Evolutionary conservation across 2,888 invertebrate species (phyloP), one percentile per base, ranked within the genome.

Genomic region (Caenorhabditis sp.): DNA sequence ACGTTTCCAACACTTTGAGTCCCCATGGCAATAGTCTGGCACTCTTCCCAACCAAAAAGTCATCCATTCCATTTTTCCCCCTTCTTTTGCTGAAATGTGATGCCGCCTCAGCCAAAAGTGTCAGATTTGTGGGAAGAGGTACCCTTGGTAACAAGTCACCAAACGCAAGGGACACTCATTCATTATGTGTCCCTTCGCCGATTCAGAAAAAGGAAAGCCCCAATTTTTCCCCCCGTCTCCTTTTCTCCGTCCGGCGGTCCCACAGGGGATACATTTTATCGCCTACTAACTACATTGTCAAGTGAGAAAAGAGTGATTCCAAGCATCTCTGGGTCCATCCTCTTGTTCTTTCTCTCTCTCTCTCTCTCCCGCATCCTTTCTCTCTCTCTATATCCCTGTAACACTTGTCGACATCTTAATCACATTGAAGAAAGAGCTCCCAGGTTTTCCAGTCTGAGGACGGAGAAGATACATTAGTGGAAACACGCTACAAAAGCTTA

Each of bases 271-370:
- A 70, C 81, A 82, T 76, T 82, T 82, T 82, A 82, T 82, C 75
- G 81, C 81, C 81, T 72, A 76, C 81, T 82, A 82, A 82, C 81
- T 82, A 76, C 81, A 82, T 82, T 82, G 81, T 82, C 81, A 73
- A 73, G 79, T 79, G 79, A 79, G 79, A 79, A 70, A 79, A 79
- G 70, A 70, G 79, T 79, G 70, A 79, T 79, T 72, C 68, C 66
- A 24, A 63, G 58, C 70, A 31, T 59, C n/a, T 79, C 44, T 24
- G 47, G 47, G 19, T 19, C n/a, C 47, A n/a, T 24, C 19, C 59
- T 63, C 38, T 69, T 35, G 14, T 49, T 51, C 24, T 64, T 16
- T 51, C 31, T 38, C 12, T 38, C 12, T 38, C 6, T 38, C n/a
- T n/a, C n/a, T n/a, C n/a, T n/a, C n/a, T n/a, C n/a, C n/a, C n/a